phyloP scores from a whole-genome alignment of 2,113 vertebrate species.

The Zingel zingel region DNA sequence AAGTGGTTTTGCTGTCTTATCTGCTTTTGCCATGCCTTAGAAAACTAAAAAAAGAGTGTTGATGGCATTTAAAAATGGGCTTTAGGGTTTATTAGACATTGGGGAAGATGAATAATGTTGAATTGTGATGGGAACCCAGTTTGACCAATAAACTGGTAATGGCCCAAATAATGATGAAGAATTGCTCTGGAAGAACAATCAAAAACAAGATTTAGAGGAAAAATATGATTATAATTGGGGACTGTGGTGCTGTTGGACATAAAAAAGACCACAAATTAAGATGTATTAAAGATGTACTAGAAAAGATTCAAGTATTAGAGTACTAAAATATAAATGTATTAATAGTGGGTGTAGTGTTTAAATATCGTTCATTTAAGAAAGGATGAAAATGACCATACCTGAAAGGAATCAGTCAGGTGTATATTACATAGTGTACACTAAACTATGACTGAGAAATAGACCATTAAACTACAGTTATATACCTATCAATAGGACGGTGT shows the following conservation, averaged over 20 bases:
- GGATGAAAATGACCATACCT: background rate
- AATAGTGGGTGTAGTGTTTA: background rate
- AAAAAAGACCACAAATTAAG: background rate
- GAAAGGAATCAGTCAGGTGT: no score
- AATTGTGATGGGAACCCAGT: background rate
- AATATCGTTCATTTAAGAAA: background rate
- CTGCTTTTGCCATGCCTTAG: slow-evolving; percentile 3
- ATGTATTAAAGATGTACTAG: background rate
- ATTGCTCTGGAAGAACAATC: background rate
- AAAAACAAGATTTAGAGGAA: background rate
- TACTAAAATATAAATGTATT: background rate
- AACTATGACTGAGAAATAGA: background rate
- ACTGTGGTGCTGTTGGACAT: background rate
- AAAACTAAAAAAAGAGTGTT: background rate
- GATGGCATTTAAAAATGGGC: slow-evolving; percentile 18
- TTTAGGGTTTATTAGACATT: background rate
- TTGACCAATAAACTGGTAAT: slow-evolving; percentile 7
- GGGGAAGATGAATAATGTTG: slow-evolving; percentile 17
- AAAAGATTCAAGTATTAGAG: background rate
- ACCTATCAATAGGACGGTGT: background rate
- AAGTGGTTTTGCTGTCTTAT: background rate
- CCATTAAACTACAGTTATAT: background rate
- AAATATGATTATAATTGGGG: background rate
- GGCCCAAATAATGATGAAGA: slow-evolving; percentile 14
- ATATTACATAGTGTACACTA: background rate